Evolutionary conservation across 2,113 vertebrate genomes (phyloP).

Genomic region (Psittacula cyanocephala): DNA sequence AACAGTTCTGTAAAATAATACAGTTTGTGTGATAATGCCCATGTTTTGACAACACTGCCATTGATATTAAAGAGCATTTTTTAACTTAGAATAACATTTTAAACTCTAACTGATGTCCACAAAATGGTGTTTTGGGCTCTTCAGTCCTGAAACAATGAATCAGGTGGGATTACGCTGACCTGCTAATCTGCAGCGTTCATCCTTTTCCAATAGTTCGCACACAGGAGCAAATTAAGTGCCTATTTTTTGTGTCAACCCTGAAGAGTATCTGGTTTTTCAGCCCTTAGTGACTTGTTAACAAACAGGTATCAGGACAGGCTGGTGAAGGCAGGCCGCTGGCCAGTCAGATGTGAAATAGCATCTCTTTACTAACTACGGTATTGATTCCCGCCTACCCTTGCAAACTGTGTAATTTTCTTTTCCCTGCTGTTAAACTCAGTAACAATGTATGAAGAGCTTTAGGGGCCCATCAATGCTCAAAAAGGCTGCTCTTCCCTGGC

Average conservation of each 20-base stretch:
- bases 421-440: conserved; percentile 76
- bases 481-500: conserved; percentile 75
- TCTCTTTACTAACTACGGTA: conserved; percentile 94
- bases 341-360: conserved; percentile 98
- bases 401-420: conserved; percentile 80
- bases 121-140: conserved; percentile 12
- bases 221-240: conserved; percentile 81
- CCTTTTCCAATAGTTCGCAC: conserved; percentile 72
- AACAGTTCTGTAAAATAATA: background rate
- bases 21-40: background rate
- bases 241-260: conserved; percentile 78
- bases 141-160: background rate
- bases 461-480: conserved; percentile 74
- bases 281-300: conserved; percentile 91
- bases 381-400: conserved; percentile 84
- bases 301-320: conserved; percentile 78
- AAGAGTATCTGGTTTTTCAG: conserved; percentile 82
- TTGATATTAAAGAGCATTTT: background rate
- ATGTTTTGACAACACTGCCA: background rate
- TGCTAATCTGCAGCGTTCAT: conserved; percentile 70
- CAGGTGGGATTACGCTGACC: conserved; percentile 70
- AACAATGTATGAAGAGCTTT: conserved; percentile 79
- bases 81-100: background rate
- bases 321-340: conserved; percentile 76
- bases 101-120: background rate